Conservation (phyloP, 2,113 vertebrate species). For the Lophura nycthemera region DNA sequence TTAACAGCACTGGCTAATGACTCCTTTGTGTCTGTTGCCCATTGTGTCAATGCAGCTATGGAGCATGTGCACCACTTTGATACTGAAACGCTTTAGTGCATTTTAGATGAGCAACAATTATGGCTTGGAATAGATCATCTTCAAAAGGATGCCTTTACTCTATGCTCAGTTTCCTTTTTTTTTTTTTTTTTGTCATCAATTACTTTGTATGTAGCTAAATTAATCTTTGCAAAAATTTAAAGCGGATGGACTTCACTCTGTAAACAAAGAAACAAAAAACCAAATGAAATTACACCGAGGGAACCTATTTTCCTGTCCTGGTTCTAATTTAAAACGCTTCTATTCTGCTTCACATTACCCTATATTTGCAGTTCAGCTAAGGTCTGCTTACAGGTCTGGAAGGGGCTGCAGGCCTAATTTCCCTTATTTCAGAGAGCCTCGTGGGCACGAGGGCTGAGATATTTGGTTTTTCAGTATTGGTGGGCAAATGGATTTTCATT, state of each 20-base stretch:
- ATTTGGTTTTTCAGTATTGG: not conserved
- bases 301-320: not conserved
- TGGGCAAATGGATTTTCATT: not conserved
- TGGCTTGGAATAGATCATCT: not conserved
- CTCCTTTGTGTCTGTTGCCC: conserved; percentile 74
- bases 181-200: not conserved
- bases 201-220: not conserved
- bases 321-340: not conserved
- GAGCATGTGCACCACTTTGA: conserved; percentile 47
- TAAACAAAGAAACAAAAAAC: not conserved
- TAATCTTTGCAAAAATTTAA: not conserved
- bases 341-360: not conserved
- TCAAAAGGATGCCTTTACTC: not conserved
- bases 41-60: conserved; percentile 56
- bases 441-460: not conserved
- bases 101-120: not conserved
- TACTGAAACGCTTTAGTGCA: not conserved
- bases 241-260: not conserved
- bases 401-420: not conserved
- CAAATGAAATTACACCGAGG: not conserved
- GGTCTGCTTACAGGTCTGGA: not conserved
- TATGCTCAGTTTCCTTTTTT: not conserved
- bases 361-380: not conserved
- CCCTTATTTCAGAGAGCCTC: not conserved
- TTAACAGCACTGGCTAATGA: conserved; percentile 63